These are phyloP conservation scores for Lasioglossum marginatum DNA, from an alignment of 2,888 invertebrate genomes.

Conservation along the genomic window DNA sequence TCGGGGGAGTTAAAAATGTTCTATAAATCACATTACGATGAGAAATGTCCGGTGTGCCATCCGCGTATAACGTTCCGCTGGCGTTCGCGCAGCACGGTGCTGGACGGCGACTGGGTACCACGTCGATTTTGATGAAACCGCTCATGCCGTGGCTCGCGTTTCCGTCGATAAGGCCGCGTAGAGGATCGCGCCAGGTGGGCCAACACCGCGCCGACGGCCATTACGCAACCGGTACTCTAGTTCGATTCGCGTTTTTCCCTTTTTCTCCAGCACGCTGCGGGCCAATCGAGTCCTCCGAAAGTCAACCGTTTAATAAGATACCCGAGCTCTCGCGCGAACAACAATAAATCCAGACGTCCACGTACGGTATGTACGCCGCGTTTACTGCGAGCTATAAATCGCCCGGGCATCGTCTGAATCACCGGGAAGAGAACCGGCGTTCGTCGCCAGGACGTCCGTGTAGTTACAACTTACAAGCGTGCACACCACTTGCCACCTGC, in stretches of 20 bases:
- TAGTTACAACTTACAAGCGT: constrained; percentile 39
- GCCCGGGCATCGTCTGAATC: constrained; percentile 47
- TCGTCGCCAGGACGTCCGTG: constrained; percentile 30
- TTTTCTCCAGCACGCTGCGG: not conserved
- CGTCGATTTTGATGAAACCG: constrained; percentile 36
- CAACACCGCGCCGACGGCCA: too few species aligned
- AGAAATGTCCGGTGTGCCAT: constrained; percentile 76
- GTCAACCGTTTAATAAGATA: constrained; percentile 55
- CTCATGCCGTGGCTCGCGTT: constrained; percentile 5
- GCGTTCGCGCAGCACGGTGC: constrained; percentile 12
- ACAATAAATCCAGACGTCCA: constrained; percentile 49
- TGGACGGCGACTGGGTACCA: constrained; percentile 17
- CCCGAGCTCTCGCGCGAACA: constrained; percentile 41
- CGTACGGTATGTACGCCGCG: constrained; percentile 37
- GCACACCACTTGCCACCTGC: constrained; percentile 41
- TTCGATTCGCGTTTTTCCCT: not conserved
- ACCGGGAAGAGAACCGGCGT: constrained; percentile 14
- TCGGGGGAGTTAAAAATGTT: constrained; percentile 80
- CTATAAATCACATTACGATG: constrained; percentile 82
- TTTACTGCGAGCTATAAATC: constrained; percentile 54
- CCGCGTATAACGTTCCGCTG: constrained; percentile 66
- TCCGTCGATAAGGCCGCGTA: not conserved
- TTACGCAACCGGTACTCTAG: not conserved
- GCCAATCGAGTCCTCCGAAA: constrained; percentile 7
- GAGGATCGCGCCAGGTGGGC: not conserved